Conservation (phyloP, 2,797 vertebrate genomes). For the Spinus olivaceus region DNA sequence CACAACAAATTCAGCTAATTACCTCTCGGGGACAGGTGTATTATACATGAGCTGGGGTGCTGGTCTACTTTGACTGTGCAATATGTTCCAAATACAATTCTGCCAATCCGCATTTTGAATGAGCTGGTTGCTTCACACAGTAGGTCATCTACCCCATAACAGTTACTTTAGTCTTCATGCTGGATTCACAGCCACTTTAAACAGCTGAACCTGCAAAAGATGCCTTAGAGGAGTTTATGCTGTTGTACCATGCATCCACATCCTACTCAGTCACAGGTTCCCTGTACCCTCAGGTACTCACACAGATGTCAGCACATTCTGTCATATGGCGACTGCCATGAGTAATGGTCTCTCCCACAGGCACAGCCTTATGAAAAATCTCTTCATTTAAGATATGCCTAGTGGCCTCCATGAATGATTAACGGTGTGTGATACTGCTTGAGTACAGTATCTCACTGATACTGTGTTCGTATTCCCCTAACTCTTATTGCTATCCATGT, state of each 20-base stretch:
- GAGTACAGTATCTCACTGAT: neutral
- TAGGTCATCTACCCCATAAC: neutral
- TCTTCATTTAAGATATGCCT: conserved; percentile 31
- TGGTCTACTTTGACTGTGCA: neutral
- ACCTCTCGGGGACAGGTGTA: neutral
- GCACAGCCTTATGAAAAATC: conserved; percentile 22
- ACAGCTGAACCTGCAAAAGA: conserved; percentile 49
- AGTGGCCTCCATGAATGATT: neutral
- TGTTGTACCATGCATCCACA: conserved; percentile 18
- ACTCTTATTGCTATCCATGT: neutral
- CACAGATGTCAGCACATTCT: conserved; percentile 17
- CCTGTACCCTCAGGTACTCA: conserved; percentile 46
- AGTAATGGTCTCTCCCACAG: conserved; percentile 42
- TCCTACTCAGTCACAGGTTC: conserved; percentile 25
- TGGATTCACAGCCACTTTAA: conserved; percentile 45
- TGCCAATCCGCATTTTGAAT: neutral
- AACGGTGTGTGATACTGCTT: neutral
- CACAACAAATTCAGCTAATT: neutral
- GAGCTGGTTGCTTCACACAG: neutral
- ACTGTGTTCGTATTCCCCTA: neutral
- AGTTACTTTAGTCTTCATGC: conserved; percentile 11
- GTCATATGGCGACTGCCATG: conserved; percentile 12
- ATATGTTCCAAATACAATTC: neutral
- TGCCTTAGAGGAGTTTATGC: conserved; percentile 26
- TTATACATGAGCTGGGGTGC: neutral